Evolutionary conservation across 1,140 invertebrate genomes (phyloP).

Genomic region (Zaprionus ghesquierei): DNA sequence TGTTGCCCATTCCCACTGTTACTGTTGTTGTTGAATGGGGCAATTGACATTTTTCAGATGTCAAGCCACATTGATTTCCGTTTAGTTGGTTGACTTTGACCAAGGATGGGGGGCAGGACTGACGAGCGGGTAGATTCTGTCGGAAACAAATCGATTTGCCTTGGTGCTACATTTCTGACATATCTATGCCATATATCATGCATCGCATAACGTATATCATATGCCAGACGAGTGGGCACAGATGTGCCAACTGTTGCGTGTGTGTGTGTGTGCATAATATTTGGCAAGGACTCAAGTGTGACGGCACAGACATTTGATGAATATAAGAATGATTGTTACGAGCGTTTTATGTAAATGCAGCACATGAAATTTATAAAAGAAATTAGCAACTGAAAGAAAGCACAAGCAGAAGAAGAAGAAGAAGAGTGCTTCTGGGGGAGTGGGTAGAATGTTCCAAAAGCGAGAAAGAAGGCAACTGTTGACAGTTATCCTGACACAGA

Average conservation of each 20-base stretch:
- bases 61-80: constrained; percentile 43
- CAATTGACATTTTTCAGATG: constrained; percentile 57
- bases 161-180: constrained; percentile 32
- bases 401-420: not conserved
- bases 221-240: not conserved
- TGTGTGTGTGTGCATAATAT: not conserved
- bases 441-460: too few relatives aligned
- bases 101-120: not conserved
- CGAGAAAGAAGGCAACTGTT: constrained; percentile 52
- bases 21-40: constrained; percentile 17
- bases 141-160: constrained; percentile 54
- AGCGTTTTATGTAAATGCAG: constrained; percentile 63
- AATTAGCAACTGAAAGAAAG: constrained; percentile 65
- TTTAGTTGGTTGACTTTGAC: constrained; percentile 40
- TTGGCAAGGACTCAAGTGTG: not conserved
- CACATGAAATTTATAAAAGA: constrained; percentile 74
- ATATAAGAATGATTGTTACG: constrained; percentile 52
- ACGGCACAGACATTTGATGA: constrained; percentile 36
- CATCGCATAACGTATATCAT: constrained; percentile 10
- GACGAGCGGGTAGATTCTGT: not conserved
- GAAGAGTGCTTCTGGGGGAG: not conserved
- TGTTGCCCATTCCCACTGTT: not conserved
- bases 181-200: constrained; percentile 49
- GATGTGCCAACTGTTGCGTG: constrained; percentile 66
- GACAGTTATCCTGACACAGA: constrained; percentile 80